Conservation (phyloP, 2,797 vertebrate genomes). For the Enteromius trimaculatus region DNA sequence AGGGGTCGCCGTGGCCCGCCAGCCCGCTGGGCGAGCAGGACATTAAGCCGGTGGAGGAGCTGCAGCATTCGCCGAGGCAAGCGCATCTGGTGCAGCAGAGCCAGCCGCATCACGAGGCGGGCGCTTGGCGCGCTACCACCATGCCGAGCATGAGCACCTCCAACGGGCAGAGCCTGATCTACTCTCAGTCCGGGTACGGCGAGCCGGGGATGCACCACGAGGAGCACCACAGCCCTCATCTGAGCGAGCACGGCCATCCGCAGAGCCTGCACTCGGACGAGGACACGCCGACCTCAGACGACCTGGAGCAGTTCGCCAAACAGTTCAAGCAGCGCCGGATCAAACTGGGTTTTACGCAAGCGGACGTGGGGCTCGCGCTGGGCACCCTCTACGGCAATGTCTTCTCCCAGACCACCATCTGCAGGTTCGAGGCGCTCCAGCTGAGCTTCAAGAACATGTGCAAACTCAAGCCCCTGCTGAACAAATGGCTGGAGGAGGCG, state of each 20-base stretch:
- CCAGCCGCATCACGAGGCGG: conserved; percentile 80
- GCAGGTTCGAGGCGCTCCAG: conserved; percentile 97
- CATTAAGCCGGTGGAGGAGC: conserved; percentile 93
- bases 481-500: conserved; percentile 99
- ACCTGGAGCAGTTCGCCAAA: conserved; percentile 99
- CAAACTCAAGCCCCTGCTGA: conserved; percentile 97
- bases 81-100: conserved; percentile 56
- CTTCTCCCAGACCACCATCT: conserved; percentile 98
- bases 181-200: conserved; percentile 88
- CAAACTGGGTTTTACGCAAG: conserved; percentile 96
- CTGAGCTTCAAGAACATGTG: conserved; percentile 99
- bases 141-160: conserved; percentile 90
- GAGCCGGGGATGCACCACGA: conserved; percentile 89
- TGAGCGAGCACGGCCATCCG: conserved; percentile 83
- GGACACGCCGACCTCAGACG: conserved; percentile 97
- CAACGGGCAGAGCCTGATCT: conserved; percentile 88
- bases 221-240: conserved; percentile 86
- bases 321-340: conserved; percentile 98
- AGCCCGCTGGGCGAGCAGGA: conserved; percentile 93
- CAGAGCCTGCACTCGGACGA: conserved; percentile 89
- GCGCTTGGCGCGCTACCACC: conserved; percentile 85
- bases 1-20: conserved; percentile 87
- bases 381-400: conserved; percentile 95
- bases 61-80: conserved; percentile 79
- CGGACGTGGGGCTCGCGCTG: conserved; percentile 92